Evolutionary conservation across 2,113 vertebrate genomes (phyloP).

Genomic region (Strix aluco): DNA sequence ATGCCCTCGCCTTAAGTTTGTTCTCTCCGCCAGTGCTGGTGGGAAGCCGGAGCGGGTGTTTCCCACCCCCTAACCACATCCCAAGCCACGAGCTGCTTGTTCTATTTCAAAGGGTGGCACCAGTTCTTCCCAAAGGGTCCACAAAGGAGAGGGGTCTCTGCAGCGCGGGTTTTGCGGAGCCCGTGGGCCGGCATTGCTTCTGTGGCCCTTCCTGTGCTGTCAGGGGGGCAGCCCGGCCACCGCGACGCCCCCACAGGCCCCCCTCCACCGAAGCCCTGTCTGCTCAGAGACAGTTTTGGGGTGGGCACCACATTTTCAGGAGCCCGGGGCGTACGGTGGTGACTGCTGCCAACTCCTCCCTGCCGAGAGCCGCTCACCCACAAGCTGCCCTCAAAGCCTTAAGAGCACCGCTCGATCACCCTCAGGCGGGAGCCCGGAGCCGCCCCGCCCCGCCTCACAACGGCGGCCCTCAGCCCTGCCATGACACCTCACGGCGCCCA

Average conservation of each 20-base stretch:
- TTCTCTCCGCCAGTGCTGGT: fast-evolving
- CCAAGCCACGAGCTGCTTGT: neutral
- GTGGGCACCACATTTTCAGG: neutral
- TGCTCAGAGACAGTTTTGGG: neutral
- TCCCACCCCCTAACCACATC: fast-evolving
- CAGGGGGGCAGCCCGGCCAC: neutral
- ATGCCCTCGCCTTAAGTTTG: fast-evolving
- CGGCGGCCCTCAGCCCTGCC: neutral
- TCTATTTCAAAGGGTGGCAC: neutral
- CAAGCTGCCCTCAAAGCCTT: neutral
- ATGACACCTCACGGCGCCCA: neutral
- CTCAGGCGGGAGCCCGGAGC: neutral
- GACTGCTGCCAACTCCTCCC: neutral
- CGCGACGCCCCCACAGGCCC: fast-evolving
- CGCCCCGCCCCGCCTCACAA: no score
- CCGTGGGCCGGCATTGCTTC: neutral
- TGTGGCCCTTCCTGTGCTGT: neutral
- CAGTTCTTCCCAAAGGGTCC: fast-evolving
- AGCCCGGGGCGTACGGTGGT: no score
- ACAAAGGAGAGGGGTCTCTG: fast-evolving
- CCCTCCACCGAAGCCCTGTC: neutral
- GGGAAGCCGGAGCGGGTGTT: fast-evolving
- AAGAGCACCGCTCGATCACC: neutral
- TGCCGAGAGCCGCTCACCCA: neutral
- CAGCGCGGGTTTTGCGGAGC: fast-evolving